Evolutionary conservation across 2,113 vertebrate species (phyloP), one percentile per base, ranked within the genome.

Genomic region (Hydropotes inermis): DNA sequence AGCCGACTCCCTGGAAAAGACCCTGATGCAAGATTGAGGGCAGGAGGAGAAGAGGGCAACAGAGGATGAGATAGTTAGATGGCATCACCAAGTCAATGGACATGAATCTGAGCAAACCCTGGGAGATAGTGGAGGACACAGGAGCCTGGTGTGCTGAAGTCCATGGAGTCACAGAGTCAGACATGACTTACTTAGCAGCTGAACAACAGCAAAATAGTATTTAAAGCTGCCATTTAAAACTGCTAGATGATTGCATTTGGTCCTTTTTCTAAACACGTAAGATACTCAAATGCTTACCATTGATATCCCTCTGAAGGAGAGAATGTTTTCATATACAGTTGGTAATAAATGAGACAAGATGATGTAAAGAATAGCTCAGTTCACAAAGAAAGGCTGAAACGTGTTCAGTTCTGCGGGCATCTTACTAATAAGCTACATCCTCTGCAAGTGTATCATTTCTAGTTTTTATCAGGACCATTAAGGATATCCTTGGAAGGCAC

Each of bases 171-270:
- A 74, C 67, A 76, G 70, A 43, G 36, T 76, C 12, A 1, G 23
- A 76, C 23, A 43, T 13, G 36, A 76, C 23, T 76, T 39, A 74
- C 23, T 74, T 25, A 76, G 11, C 36, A 14, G 23, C 36, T 76
- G 36, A 43, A 23, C 36, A 50, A 50, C 52, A 70, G 39, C n/a
- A 39, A 39, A 70, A 39, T 39, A 23, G 19, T 39, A 28, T 88
- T 89, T 94, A 94, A 94, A 96, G 33, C 9, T 93, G 50, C 39
- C 30, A 87, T 19, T 97, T 93, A 61, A 64, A 92, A 93, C 45
- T 89, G 83, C 33, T n/a, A 94, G 28, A 93, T 81, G 50, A 89
- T 23, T 89, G 5, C 61, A 85, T 78, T 76, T 93, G 84, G 52
- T 67, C 33, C 30, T 50, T 91, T 58, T 93, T 78, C 76, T 10